A percentile compares a stretch with the other conserved stretches of the same genome.
phyloP scores from a whole-genome alignment of 2,888 invertebrate species.

The Phyto melanocephala region DNA sequence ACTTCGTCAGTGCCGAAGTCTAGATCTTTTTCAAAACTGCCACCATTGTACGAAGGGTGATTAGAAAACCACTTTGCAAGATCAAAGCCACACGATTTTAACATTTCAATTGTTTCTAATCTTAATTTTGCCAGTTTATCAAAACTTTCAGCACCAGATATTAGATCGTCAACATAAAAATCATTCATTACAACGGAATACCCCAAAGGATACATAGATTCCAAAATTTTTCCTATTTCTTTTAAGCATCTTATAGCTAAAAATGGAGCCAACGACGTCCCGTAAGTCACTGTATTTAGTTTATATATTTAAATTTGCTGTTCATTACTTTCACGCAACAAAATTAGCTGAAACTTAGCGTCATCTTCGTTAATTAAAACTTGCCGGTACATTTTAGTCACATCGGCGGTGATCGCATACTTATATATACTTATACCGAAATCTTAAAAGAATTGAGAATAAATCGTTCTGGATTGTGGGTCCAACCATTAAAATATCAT shows the following conservation, averaged over 20 bases:
- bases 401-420: slow-evolving; percentile 34
- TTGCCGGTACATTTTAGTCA: slow-evolving; percentile 54
- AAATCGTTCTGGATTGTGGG: slow-evolving; percentile 55
- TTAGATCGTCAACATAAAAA: slow-evolving; percentile 52
- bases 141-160: slow-evolving; percentile 33
- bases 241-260: slow-evolving; percentile 36
- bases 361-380: slow-evolving; percentile 33
- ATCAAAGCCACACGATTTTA: slow-evolving; percentile 38
- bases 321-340: slow-evolving; percentile 43
- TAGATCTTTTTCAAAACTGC: slow-evolving; percentile 1
- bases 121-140: neutral
- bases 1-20: slow-evolving; percentile 32
- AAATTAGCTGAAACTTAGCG: slow-evolving; percentile 28
- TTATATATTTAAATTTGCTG: slow-evolving; percentile 18
- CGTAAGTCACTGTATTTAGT: slow-evolving; percentile 29
- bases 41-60: neutral
- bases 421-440: slow-evolving; percentile 13
- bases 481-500: slow-evolving; percentile 59
- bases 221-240: neutral
- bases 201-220: neutral
- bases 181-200: slow-evolving; percentile 29
- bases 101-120: slow-evolving; percentile 7
- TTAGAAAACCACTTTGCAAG: slow-evolving; percentile 53
- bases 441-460: slow-evolving; percentile 10
- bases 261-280: neutral